Base-by-base conservation (phyloP, 2,797 vertebrate species). In the Tenualosa ilisha region DNA sequence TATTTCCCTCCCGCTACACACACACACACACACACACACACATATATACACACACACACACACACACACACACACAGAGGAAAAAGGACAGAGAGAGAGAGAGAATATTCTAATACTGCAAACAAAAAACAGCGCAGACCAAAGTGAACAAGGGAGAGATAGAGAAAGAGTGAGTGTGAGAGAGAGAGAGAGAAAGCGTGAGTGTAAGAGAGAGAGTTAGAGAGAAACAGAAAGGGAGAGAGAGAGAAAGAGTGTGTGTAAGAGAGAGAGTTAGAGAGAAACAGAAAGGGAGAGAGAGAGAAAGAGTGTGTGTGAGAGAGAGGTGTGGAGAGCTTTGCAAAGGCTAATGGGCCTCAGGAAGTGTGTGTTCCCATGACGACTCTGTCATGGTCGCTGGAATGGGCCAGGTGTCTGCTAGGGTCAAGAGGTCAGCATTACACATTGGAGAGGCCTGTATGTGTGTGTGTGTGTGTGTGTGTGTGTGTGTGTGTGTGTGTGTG, bases 11-110 rank as follows among this genome's bases (percentile, higher is more conserved):
- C 4, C 68, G 17, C 31, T 59, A 20, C 68, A 20, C 31, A 40
- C 68, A 75, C 68, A 40, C 68, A 75, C 68, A 75, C 68, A 75
- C 65, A 72, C 65, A 37, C 31, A 40, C 65, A 40, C 68, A 75
- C 37, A 37, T 12, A 75, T 11, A 37, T 12, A 72, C 12, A 72
- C 31, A 75, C 68, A 75, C 3, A 40, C 31, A 40, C 63, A 31
- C 63, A 68, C 11, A 31, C 15, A 13, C 59, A n/a, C 7, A 61
- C 26, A 68, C 26, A 37, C 63, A 46, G 31, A 31, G 31, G 31
- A 31, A 31, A 31, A 31, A 31, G 31, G 1, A 31, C 0, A 31
- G 31, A 31, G 31, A 31, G 31, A 31, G 31, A 31, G 31, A 0
- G 31, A 31, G 31, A 0, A 1, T 31, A 31, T 31, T 31, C 31